These are phyloP conservation scores for Actenoides hombroni DNA, from an alignment of 2,113 vertebrate genomes.

Conservation along the genomic window DNA sequence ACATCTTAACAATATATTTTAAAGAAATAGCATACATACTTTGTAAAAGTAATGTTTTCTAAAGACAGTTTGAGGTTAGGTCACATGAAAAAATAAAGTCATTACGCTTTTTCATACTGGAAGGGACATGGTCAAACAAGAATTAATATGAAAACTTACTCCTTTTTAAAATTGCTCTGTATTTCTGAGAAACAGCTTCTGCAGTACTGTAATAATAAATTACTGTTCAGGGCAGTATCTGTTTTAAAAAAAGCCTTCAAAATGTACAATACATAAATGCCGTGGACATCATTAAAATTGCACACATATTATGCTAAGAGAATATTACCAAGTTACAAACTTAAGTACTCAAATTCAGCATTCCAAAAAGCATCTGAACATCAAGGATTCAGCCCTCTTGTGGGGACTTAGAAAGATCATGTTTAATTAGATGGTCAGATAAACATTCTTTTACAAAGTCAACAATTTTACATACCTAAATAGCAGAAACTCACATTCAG, in stretches of 20 bases:
- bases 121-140: constrained; percentile 23
- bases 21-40: neutral
- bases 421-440: neutral
- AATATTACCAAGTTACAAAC: neutral
- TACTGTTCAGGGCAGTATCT: neutral
- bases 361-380: neutral
- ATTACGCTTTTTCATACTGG: neutral
- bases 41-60: constrained; percentile 30
- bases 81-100: constrained; percentile 21
- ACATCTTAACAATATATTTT: constrained; percentile 30
- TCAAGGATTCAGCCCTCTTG: neutral
- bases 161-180: neutral
- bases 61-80: constrained; percentile 1
- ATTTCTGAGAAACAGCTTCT: constrained; percentile 35
- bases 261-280: neutral
- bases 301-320: neutral
- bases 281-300: neutral
- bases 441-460: neutral
- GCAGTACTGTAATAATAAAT: neutral
- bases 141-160: constrained; percentile 8
- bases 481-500: neutral
- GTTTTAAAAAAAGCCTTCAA: neutral
- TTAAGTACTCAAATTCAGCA: neutral
- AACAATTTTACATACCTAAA: neutral
- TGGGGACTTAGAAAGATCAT: neutral